phyloP scores from a whole-genome alignment of 2,797 vertebrate species.

The Decapterus maruadsi region DNA sequence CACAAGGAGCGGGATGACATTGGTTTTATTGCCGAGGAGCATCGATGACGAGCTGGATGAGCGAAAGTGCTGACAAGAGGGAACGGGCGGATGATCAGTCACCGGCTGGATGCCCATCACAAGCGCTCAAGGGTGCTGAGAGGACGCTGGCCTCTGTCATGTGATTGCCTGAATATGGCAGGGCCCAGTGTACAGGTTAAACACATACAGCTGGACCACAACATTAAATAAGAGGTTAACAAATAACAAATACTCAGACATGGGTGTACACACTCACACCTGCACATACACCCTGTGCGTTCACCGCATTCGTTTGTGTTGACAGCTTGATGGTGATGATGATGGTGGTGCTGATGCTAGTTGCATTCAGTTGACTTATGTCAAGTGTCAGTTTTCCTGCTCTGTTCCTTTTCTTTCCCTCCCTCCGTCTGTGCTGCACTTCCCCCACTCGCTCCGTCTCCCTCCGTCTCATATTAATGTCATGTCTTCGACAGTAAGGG shows the following conservation, averaged over 20 bases:
- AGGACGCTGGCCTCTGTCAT: slow-evolving; percentile 76
- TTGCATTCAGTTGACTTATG: slow-evolving; percentile 74
- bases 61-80: slow-evolving; percentile 82
- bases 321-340: slow-evolving; percentile 43
- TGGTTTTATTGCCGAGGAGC: slow-evolving; percentile 82
- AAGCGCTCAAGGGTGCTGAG: slow-evolving; percentile 79
- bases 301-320: slow-evolving; percentile 40
- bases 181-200: slow-evolving; percentile 68
- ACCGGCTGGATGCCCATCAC: slow-evolving; percentile 77
- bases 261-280: slow-evolving; percentile 7
- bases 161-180: slow-evolving; percentile 58
- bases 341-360: slow-evolving; percentile 43
- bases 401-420: slow-evolving; percentile 32
- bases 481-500: slow-evolving; percentile 56
- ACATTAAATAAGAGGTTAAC: slow-evolving; percentile 27
- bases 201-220: slow-evolving; percentile 54
- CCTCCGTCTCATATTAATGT: slow-evolving; percentile 67
- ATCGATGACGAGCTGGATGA: slow-evolving; percentile 74
- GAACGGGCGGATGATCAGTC: slow-evolving; percentile 73
- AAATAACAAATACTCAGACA: background rate
- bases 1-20: slow-evolving; percentile 79
- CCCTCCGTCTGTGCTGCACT: slow-evolving; percentile 39
- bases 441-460: slow-evolving; percentile 30
- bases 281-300: background rate
- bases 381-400: slow-evolving; percentile 68